Conservation (phyloP, 2,797 vertebrate species). For the Merluccius polli region DNA sequence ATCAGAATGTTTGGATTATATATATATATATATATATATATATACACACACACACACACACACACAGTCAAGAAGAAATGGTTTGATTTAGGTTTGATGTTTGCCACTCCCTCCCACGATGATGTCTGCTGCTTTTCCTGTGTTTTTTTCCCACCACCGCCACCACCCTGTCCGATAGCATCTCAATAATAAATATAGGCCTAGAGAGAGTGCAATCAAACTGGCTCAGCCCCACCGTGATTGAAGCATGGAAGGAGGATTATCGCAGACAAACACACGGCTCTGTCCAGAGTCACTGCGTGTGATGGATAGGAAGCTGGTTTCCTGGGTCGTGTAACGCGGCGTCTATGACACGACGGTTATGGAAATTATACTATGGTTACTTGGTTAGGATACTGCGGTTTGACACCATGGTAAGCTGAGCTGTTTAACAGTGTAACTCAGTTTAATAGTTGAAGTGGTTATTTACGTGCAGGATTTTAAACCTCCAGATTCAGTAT, state of each 20-base stretch:
- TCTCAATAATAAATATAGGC: constrained; percentile 1
- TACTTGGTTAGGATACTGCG: too few relatives aligned
- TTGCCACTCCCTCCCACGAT: background rate
- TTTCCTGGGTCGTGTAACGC: background rate
- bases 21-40: background rate
- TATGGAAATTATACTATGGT: too few relatives aligned
- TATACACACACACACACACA: background rate
- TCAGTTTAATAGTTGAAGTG: too few relatives aligned
- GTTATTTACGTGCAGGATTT: too few relatives aligned
- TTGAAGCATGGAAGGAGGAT: constrained; percentile 50
- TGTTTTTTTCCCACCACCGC: too few relatives aligned
- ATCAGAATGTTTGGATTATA: background rate
- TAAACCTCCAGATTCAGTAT: too few relatives aligned
- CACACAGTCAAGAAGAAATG: background rate
- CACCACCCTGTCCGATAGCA: background rate
- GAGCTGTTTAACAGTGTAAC: too few relatives aligned
- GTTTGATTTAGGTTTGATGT: background rate
- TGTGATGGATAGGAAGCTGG: constrained; percentile 26
- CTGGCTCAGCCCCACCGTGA: constrained; percentile 36
- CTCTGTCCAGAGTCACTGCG: constrained; percentile 35
- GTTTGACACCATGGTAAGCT: too few relatives aligned
- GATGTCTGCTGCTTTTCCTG: background rate
- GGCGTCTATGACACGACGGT: too few relatives aligned
- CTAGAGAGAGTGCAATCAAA: constrained; percentile 21
- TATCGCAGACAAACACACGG: constrained; percentile 55